Evolutionary conservation across 2,888 invertebrate genomes (phyloP), one percentile per base, ranked within the genome.

Genomic region (Microctonus brassicae): DNA sequence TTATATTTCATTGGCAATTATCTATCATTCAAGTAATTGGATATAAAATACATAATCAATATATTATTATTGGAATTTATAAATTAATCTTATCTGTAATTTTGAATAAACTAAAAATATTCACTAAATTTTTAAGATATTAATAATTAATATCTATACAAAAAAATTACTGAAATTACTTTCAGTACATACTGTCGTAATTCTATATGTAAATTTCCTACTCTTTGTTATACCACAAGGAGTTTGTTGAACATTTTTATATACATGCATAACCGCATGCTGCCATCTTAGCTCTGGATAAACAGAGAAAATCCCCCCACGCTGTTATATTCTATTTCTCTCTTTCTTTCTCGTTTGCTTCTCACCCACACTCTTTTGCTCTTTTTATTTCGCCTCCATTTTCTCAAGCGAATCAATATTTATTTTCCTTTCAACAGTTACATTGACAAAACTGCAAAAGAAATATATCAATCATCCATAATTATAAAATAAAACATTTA

Each of bases 241-340:
- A 47, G 17, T 47, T n/a, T 13, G 39, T 39, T 39, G 39, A 2
- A 39, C 17, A 6, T 47, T 6, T n/a, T 17, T 20, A 47, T 47
- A 47, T 47, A 29, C 7, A 29, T 29, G 17, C 17, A 47, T 47
- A 9, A 47, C 17, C 5, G 47, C 47, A 47, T 9, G 47, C 47
- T 47, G 47, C 47, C 47, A 47, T 47, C 47, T 47, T 47, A 47
- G 6, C 47, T 47, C 7, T 55, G 26, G n/a, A 55, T 55, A 55
- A 24, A 55, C 55, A 55, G 55, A 55, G 24, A 53, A 22, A 53
- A 53, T 13, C 26, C 26, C 55, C 26, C 55, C 26, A 53, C 52
- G 52, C 52, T 10, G 10, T 53, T 2, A 24, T 39, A 24, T 39
- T 39, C 39, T 36, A 3, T 39, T n/a, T 24, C 13, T 24, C 26